Evolutionary conservation across 2,888 invertebrate species (phyloP).

Genomic region (Anagyrus pseudococci): DNA sequence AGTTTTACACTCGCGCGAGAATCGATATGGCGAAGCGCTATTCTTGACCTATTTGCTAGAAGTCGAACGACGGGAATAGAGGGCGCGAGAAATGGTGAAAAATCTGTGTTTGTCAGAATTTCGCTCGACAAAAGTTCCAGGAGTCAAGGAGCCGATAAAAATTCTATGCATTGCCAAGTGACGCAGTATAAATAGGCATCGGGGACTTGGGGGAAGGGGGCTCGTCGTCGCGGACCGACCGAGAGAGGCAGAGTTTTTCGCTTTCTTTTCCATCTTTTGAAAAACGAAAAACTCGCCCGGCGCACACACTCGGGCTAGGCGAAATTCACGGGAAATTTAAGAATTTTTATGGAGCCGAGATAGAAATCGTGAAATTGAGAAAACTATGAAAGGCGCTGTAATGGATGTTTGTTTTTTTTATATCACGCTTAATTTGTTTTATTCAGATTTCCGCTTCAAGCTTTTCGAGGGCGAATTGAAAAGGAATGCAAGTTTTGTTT

Average conservation of each 20-base stretch:
- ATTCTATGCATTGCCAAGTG: conserved; percentile 40
- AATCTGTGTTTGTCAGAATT: conserved; percentile 37
- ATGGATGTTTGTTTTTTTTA: conserved; percentile 1
- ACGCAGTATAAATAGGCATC: conserved; percentile 35
- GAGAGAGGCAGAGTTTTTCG: conserved; percentile 20
- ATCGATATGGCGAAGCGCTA: conserved; percentile 4
- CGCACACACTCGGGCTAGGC: background rate
- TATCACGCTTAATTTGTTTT: background rate
- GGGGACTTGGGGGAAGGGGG: background rate
- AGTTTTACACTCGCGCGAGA: background rate
- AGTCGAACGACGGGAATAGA: conserved; percentile 3
- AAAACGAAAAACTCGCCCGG: background rate
- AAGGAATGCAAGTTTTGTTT: too few relatives aligned
- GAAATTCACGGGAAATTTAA: conserved; percentile 21
- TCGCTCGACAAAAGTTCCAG: conserved; percentile 36
- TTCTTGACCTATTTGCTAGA: conserved; percentile 31
- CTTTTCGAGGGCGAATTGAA: too few relatives aligned
- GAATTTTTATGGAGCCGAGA: conserved; percentile 18
- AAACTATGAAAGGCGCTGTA: background rate
- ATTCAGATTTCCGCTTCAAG: background rate
- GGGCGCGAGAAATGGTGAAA: conserved; percentile 10
- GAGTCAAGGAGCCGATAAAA: conserved; percentile 38
- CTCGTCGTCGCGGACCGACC: too few relatives aligned
- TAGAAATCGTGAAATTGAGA: conserved; percentile 1
- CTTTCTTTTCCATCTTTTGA: conserved; percentile 7